Conservation (phyloP, 2,797 vertebrate genomes). For the Catamblyrhynchus diadema region DNA sequence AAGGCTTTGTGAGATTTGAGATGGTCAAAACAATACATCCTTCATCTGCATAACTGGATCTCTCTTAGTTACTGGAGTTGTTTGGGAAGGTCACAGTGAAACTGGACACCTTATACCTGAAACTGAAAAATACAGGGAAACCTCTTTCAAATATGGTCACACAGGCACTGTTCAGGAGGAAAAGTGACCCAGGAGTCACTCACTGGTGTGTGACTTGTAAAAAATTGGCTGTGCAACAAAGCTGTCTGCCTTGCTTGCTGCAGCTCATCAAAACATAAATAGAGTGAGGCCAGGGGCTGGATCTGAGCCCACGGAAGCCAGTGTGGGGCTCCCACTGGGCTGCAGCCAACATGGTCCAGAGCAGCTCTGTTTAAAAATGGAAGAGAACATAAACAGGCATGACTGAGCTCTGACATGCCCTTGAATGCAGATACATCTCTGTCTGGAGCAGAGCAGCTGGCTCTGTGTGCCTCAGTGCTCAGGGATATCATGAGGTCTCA, state of each 20-base stretch:
- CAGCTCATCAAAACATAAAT: background rate
- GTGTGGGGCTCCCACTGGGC: background rate
- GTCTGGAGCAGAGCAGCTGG: background rate
- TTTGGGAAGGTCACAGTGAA: background rate
- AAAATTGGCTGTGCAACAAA: background rate
- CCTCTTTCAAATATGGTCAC: background rate
- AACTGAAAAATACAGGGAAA: background rate
- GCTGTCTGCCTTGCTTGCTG: background rate
- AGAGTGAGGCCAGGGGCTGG: background rate
- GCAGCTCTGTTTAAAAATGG: background rate
- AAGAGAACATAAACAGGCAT: background rate
- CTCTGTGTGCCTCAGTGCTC: background rate
- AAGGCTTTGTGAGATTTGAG: background rate
- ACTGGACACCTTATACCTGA: background rate
- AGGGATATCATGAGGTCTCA: background rate
- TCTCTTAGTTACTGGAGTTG: background rate
- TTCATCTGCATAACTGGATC: background rate
- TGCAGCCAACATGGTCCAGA: background rate
- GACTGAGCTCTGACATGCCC: background rate
- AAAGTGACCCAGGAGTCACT: background rate
- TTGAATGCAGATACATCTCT: background rate
- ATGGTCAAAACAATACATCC: background rate
- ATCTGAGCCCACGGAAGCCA: background rate
- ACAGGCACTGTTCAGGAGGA: background rate
- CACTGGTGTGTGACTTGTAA: background rate